A percentile compares a stretch with the other conserved stretches of the same genome.
phyloP scores from a whole-genome alignment of 2,113 vertebrate genomes.

The Phoxinus phoxinus region DNA sequence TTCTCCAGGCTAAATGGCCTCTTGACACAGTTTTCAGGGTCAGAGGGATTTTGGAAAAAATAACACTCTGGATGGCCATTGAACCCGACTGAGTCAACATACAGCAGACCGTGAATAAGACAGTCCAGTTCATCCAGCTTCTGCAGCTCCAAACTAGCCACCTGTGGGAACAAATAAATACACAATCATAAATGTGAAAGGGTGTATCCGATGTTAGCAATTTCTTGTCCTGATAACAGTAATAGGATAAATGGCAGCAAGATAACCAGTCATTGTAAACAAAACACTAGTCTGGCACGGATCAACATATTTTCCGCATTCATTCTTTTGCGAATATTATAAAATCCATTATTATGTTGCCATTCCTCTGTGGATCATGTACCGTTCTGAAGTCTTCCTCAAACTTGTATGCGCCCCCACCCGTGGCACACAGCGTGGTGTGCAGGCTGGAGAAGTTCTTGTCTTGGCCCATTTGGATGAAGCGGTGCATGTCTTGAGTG shows the following conservation, averaged over 20 bases:
- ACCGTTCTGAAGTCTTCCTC: slow-evolving; percentile 89
- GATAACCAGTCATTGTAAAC: background rate
- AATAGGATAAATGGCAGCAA: background rate
- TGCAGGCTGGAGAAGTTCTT: slow-evolving; percentile 92
- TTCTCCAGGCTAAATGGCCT: slow-evolving; percentile 87
- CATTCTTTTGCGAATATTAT: background rate
- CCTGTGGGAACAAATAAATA: slow-evolving; percentile 69
- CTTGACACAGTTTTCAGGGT: slow-evolving; percentile 86
- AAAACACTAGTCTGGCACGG: background rate
- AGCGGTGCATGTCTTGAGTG: slow-evolving; percentile 85
- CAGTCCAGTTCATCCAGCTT: slow-evolving; percentile 90
- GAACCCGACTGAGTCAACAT: slow-evolving; percentile 86
- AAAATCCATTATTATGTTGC: background rate
- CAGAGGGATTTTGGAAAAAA: slow-evolving; percentile 87
- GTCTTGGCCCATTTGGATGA: slow-evolving; percentile 91
- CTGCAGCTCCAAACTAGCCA: slow-evolving; percentile 85
- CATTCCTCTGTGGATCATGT: slow-evolving; percentile 3
- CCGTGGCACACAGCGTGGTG: slow-evolving; percentile 86
- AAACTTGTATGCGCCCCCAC: slow-evolving; percentile 90
- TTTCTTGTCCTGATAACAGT: slow-evolving; percentile 3
- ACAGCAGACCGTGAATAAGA: slow-evolving; percentile 87
- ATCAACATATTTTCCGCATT: background rate
- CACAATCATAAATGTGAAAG: background rate
- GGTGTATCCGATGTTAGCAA: background rate
- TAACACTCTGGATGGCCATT: slow-evolving; percentile 88